phyloP scores from a whole-genome alignment of 2,888 invertebrate genomes.

The Tuberolachnus salignus region DNA sequence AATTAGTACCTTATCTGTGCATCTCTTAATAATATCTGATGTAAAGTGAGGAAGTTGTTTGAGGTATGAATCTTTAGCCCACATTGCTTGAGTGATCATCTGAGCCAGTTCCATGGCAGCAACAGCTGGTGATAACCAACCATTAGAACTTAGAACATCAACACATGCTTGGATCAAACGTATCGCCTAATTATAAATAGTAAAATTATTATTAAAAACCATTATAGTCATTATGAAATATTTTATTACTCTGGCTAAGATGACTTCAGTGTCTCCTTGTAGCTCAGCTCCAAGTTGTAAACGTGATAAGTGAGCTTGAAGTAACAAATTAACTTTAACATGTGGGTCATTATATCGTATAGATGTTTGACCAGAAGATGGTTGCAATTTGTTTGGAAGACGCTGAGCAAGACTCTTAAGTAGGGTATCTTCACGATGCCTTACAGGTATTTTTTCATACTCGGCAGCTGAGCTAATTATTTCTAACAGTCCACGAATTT shows the following conservation, averaged over 20 bases:
- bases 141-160: conserved; percentile 89
- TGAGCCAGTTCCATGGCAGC: conserved; percentile 99
- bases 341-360: conserved; percentile 96
- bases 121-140: conserved; percentile 97
- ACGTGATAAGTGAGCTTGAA: conserved; percentile 95
- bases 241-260: conserved; percentile 73
- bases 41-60: conserved; percentile 96
- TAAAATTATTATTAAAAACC: too few species aligned
- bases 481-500: conserved; percentile 94
- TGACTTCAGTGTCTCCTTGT: conserved; percentile 92
- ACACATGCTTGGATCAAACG: conserved; percentile 94
- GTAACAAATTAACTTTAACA: conserved; percentile 90
- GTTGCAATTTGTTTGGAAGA: conserved; percentile 69
- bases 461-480: conserved; percentile 98
- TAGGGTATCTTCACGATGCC: conserved; percentile 93
- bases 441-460: conserved; percentile 90
- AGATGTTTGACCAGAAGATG: conserved; percentile 65
- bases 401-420: conserved; percentile 70
- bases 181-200: conserved; percentile 68
- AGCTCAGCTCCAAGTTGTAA: conserved; percentile 94
- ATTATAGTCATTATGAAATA: background rate
- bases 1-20: conserved; percentile 78
- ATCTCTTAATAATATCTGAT: conserved; percentile 84
- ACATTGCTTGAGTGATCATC: conserved; percentile 99
- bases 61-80: conserved; percentile 97